Evolutionary conservation across 2,888 invertebrate genomes (phyloP), one percentile per base, ranked within the genome.

Genomic region (Horisme vitalbata): DNA sequence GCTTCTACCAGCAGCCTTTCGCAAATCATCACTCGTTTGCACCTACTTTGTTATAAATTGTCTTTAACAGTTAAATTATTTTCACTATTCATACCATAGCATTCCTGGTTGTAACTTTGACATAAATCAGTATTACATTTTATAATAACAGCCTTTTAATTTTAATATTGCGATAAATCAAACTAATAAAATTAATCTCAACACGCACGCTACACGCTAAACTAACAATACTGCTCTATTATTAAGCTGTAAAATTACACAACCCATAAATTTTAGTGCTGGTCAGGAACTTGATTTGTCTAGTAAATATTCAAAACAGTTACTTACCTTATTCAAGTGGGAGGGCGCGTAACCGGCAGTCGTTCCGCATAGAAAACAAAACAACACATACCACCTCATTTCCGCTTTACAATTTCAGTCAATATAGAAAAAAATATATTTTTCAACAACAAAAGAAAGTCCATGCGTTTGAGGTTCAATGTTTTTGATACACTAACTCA

Each of bases 401-500:
- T 41, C 41, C 41, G 32, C 27, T 27, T 26, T 39, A 28, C 33
- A 28, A 43, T 30, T 13, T 27, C 20, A 21, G 8, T 1, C 8
- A 14, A 7, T 5, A 20, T 3, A 8, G 15, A 4, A 12, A 21
- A 20, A 15, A 11, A 6, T 6, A 26, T 24, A 24, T 12, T 21
- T 23, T 15, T 12, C 4, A 21, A 2, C 26, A n/a, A 35, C 10
- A 60, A 57, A 66, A 59, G 69, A 70, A 74, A 74, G 73, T 66
- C 68, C 71, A 72, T 73, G 70, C 74, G 75, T 55, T 71, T 59
- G 50, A 57, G 68, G 70, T 71, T 75, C 79, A 74, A 76, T 71
- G 75, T 71, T 78, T 77, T 76, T 72, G 78, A 79, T 77, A 85
- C 81, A 85, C 85, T 83, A 86, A 86, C 79, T 81, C 76, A 81